These are phyloP conservation scores for Heliconius ismenius DNA, from an alignment of 2,888 invertebrate species.

Conservation along the genomic window DNA sequence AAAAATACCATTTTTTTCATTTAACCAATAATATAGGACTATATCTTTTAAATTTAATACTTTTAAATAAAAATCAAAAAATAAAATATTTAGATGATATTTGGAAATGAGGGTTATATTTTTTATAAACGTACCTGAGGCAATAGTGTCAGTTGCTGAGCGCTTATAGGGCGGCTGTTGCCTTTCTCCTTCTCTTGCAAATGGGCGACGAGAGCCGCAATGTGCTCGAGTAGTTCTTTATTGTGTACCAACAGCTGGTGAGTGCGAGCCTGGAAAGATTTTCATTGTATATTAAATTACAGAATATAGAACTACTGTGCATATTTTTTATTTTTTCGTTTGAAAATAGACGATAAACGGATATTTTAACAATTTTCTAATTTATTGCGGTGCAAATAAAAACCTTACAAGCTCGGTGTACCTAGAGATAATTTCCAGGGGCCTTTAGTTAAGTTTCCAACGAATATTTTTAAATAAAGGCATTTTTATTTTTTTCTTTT, in stretches of 20 bases:
- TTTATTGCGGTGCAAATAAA: too few species aligned
- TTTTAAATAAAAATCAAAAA: too few species aligned
- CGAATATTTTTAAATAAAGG: too few species aligned
- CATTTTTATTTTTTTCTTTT: too few species aligned
- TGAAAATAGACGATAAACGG: too few species aligned
- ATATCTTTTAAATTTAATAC: neutral
- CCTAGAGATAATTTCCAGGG: too few species aligned
- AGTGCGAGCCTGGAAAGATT: conserved; percentile 85
- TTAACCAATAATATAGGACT: too few species aligned
- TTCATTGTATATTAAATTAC: neutral
- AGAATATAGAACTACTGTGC: neutral
- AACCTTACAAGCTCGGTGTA: too few species aligned
- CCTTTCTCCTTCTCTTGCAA: conserved; percentile 92
- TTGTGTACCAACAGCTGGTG: conserved; percentile 97
- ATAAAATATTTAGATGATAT: neutral
- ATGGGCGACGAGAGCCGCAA: conserved; percentile 93
- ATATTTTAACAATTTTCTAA: too few species aligned
- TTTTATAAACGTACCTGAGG: conserved; percentile 81
- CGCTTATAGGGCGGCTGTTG: conserved; percentile 76
- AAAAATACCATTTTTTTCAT: too few species aligned
- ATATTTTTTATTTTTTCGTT: too few species aligned
- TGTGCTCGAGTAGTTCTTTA: conserved; percentile 96
- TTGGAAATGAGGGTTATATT: neutral
- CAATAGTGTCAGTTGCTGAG: conserved; percentile 84
- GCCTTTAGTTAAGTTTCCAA: too few species aligned